A percentile compares a stretch with the other conserved stretches of the same genome.
phyloP scores from a whole-genome alignment of 2,113 vertebrate species.

The Smithornis capensis region DNA sequence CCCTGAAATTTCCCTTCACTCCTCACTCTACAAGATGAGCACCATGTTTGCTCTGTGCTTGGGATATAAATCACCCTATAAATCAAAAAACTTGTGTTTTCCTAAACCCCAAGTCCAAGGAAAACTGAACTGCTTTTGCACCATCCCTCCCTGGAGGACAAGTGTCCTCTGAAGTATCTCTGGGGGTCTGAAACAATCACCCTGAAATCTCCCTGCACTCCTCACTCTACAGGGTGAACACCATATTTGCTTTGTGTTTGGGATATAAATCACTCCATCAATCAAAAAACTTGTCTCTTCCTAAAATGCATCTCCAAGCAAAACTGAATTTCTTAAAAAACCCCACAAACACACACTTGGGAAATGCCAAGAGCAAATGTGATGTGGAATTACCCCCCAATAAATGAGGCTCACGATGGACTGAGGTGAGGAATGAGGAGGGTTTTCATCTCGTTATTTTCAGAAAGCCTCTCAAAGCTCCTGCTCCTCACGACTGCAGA shows the following conservation, averaged over 20 bases:
- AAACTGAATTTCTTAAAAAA: not conserved
- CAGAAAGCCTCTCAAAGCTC: slow-evolving; percentile 15
- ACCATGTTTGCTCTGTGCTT: not conserved
- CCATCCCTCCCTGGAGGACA: slow-evolving; percentile 10
- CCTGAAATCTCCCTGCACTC: not conserved
- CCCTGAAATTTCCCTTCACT: not conserved
- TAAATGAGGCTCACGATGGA: not conserved
- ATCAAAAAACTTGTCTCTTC: not conserved
- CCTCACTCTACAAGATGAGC: not conserved
- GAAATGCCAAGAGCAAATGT: slow-evolving; percentile 5
- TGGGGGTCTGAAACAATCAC: not conserved
- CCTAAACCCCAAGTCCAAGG: not conserved
- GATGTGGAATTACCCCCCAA: not conserved
- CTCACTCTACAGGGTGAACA: not conserved
- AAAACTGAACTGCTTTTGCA: not conserved
- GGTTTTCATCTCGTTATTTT: not conserved
- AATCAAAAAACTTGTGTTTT: not conserved
- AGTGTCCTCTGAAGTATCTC: not conserved
- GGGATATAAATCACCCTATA: slow-evolving; percentile 11
- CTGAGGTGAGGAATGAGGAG: not conserved
- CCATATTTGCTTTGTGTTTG: not conserved
- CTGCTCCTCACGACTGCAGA: not conserved
- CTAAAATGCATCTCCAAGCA: not conserved
- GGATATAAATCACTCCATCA: slow-evolving; percentile 20
- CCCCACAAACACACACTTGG: not conserved